Percentiles rank a stretch among this genome's conserved stretches.
phyloP scores from a whole-genome alignment of 2,797 vertebrate species.

The Catostomus latipinnis region DNA sequence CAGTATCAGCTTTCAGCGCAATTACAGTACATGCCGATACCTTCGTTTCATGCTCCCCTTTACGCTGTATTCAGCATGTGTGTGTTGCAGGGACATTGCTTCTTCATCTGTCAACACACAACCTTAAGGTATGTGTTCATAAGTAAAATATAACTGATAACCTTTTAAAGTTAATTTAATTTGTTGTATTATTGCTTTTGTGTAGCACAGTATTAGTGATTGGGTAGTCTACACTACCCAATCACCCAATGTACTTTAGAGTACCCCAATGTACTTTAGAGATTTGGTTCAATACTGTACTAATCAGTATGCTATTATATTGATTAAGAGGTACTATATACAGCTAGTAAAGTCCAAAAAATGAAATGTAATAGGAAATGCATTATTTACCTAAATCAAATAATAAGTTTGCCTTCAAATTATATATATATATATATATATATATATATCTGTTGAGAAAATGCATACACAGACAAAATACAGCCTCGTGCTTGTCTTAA shows the following conservation, averaged over 20 bases:
- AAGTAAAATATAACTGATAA: constrained; percentile 15
- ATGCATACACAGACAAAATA: too few relatives aligned
- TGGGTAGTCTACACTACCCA: not conserved
- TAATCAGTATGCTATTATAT: not conserved
- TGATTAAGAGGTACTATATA: not conserved
- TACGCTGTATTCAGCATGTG: constrained; percentile 9
- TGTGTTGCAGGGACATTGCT: not conserved
- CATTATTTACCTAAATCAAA: not conserved
- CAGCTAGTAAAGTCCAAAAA: not conserved
- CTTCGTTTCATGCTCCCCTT: constrained; percentile 24
- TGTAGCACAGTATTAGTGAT: not conserved
- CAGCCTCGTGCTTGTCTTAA: too few relatives aligned
- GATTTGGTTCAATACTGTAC: constrained; percentile 2
- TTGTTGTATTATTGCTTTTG: constrained; percentile 9
- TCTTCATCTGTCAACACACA: constrained; percentile 30
- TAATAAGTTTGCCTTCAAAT: too few relatives aligned
- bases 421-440: too few relatives aligned
- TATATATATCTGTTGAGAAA: not conserved
- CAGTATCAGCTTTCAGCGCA: constrained; percentile 59
- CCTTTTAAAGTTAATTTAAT: not conserved
- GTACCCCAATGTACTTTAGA: not conserved
- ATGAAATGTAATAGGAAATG: not conserved
- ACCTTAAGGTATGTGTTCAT: constrained; percentile 29
- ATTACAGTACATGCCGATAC: constrained; percentile 58
- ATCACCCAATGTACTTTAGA: not conserved